These are phyloP conservation scores for Isotomurus palustris DNA, from an alignment of 2,888 invertebrate genomes.

Conservation along the genomic window DNA sequence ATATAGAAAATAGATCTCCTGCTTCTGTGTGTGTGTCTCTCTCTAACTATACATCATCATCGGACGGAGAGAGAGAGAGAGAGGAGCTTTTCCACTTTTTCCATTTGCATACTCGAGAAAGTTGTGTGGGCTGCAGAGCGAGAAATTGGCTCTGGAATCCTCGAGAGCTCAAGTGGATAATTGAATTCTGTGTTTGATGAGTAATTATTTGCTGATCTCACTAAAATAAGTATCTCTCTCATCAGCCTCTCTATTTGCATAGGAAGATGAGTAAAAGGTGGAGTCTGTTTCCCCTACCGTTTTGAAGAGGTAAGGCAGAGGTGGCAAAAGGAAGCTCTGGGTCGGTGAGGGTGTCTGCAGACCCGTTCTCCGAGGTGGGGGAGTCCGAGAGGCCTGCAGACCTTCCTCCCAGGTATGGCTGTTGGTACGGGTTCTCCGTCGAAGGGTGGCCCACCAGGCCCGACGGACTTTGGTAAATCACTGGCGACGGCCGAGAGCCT, in stretches of 20 bases:
- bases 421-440: conserved; percentile 45
- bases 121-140: conserved; percentile 43
- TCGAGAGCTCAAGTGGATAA: conserved; percentile 7
- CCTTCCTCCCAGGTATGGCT: conserved; percentile 44
- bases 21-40: too few relatives aligned
- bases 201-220: conserved; percentile 15
- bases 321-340: conserved; percentile 77
- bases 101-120: too few relatives aligned
- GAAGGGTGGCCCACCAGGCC: conserved; percentile 22
- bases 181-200: conserved; percentile 15
- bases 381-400: conserved; percentile 67
- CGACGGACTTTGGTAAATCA: conserved; percentile 49
- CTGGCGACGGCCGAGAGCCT: conserved; percentile 32
- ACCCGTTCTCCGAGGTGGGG: conserved; percentile 77
- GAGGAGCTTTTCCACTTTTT: too few relatives aligned
- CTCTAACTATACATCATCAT: too few relatives aligned
- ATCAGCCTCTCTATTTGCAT: neutral
- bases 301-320: conserved; percentile 74
- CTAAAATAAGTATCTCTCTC: too few relatives aligned
- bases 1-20: too few relatives aligned
- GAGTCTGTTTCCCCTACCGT: conserved; percentile 57
- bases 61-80: too few relatives aligned
- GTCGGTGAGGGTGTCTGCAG: conserved; percentile 78
- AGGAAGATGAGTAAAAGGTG: neutral
- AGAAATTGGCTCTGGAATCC: conserved; percentile 31